phyloP scores from a whole-genome alignment of 1,140 invertebrate genomes.

The Cardiocondyla obscurior region DNA sequence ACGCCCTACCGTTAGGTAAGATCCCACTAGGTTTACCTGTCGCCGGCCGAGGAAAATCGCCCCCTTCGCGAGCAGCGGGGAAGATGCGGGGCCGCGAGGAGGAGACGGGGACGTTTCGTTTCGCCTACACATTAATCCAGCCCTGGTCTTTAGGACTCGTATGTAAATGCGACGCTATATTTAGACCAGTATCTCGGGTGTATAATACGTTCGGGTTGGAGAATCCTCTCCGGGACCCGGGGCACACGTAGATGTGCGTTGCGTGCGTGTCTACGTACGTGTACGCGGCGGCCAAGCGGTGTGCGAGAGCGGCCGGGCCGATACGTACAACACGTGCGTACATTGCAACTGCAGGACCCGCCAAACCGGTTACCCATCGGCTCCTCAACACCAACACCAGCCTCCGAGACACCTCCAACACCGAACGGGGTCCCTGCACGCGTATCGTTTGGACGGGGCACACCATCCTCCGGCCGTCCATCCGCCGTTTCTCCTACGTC shows the following conservation, averaged over 20 bases:
- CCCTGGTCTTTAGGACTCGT: slow-evolving; percentile 81
- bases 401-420: slow-evolving; percentile 75
- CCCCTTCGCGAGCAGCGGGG: slow-evolving; percentile 16
- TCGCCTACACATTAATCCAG: slow-evolving; percentile 82
- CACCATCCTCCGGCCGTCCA: slow-evolving; percentile 59
- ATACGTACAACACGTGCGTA: slow-evolving; percentile 75
- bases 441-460: slow-evolving; percentile 67
- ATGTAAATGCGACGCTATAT: slow-evolving; percentile 83
- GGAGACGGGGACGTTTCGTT: slow-evolving; percentile 62
- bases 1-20: slow-evolving; percentile 30
- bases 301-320: slow-evolving; percentile 64
- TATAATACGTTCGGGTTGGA: slow-evolving; percentile 76
- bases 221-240: slow-evolving; percentile 61
- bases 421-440: slow-evolving; percentile 69
- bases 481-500: slow-evolving; percentile 32
- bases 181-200: slow-evolving; percentile 81
- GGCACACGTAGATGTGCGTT: slow-evolving; percentile 41
- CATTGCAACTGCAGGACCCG: slow-evolving; percentile 80
- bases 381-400: slow-evolving; percentile 76
- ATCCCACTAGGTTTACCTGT: slow-evolving; percentile 59
- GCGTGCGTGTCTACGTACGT: slow-evolving; percentile 49
- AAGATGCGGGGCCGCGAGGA: not conserved
- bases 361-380: slow-evolving; percentile 83
- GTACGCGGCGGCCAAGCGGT: slow-evolving; percentile 40
- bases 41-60: slow-evolving; percentile 55